Evolutionary conservation across 2,888 invertebrate species (phyloP), one percentile per base, ranked within the genome.

Genomic region (Drosophila tanythrix): DNA sequence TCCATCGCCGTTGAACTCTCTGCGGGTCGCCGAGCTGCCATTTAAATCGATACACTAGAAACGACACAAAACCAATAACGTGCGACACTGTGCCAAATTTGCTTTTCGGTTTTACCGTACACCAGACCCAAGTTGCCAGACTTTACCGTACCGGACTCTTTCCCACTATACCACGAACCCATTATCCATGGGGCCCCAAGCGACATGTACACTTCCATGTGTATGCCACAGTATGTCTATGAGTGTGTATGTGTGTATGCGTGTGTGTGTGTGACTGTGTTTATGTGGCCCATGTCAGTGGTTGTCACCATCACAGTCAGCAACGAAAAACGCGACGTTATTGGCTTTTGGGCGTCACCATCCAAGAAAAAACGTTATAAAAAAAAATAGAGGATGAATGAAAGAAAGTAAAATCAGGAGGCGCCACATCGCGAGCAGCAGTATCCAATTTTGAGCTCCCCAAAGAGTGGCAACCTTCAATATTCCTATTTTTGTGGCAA

Each of bases 31-130:
- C 73, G 74, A 46, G 70, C 69, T 57, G 74, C 72, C 79, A 73
- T 77, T 85, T 83, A 86, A 85, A 85, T 85, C 85, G 85, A 85
- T 85, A 88, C 89, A 88, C 87, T 86, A 72, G 72, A 84, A 78
- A 70, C 80, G 80, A 74, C 80, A 70, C 73, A 84, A 78, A 82
- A 78, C 82, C 82, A 85, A 88, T 88, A 86, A 74, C 69, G 69
- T 79, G 79, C 81, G 73, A 79, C 86, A 73, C 83, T 76, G 83
- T 82, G 82, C 72, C 88, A 66, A 86, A 81, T 85, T 85, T 86
- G 83, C 77, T 70, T 79, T 75, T 76, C 70, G 75, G 75, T 78
- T 70, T 68, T 57, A 36, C 31, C 7, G 15, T 7, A 18, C 27
- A 25, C 33, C 15, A 18, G 27, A 35, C 6, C 13, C 40, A 15